A percentile compares a stretch with the other conserved stretches of the same genome.
These are phyloP conservation scores for Indri indri DNA, from an alignment of 2,113 vertebrate species.

Conservation along the genomic window DNA sequence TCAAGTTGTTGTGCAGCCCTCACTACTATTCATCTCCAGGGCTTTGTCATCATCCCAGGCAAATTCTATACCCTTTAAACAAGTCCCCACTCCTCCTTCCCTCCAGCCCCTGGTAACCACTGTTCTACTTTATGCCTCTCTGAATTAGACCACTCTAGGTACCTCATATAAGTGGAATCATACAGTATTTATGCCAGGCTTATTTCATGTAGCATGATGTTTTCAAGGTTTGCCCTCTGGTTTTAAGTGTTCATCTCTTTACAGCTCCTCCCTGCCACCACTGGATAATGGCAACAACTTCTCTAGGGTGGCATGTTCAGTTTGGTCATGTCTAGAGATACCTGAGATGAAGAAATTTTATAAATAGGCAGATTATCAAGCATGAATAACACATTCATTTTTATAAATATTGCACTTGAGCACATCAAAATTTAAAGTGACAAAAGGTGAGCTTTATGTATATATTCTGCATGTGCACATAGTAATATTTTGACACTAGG, in stretches of 20 bases:
- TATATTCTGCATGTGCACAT: not conserved
- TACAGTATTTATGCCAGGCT: not conserved
- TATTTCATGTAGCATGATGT: not conserved
- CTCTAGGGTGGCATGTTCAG: not conserved
- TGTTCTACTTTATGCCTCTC: not conserved
- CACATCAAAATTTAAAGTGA: conserved; percentile 17
- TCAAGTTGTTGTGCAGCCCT: not conserved
- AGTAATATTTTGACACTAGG: not conserved
- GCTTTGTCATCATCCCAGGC: not conserved
- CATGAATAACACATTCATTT: not conserved
- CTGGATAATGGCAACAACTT: not conserved
- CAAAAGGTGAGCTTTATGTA: not conserved
- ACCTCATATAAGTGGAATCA: not conserved
- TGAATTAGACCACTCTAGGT: not conserved
- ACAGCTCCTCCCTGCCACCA: not conserved
- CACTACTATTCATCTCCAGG: not conserved
- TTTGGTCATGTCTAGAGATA: not conserved
- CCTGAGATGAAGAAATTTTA: not conserved
- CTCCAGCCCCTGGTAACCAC: not conserved
- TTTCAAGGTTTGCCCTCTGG: not conserved
- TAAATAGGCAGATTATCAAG: not conserved
- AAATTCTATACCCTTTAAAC: not conserved
- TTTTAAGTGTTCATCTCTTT: not conserved
- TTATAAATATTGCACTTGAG: not conserved
- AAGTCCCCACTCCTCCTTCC: not conserved